These are phyloP conservation scores for Vidua chalybeata DNA, from an alignment of 2,113 vertebrate genomes.

Conservation along the genomic window DNA sequence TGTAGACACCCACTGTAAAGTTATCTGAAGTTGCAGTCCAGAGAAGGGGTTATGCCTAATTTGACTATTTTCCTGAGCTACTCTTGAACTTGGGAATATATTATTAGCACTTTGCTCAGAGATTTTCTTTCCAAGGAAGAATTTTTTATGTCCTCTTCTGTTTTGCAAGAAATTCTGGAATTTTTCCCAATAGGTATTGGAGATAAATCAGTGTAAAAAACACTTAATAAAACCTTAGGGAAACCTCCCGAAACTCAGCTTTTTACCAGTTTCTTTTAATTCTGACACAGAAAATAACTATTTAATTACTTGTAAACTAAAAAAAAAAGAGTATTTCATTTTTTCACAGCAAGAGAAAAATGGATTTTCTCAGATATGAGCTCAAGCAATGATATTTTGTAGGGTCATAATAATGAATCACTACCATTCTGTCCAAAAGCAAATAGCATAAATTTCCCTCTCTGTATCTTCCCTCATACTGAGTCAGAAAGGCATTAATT, in stretches of 20 bases:
- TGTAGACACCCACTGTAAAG: not conserved
- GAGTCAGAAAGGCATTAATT: constrained; percentile 36
- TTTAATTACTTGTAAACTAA: constrained; percentile 20
- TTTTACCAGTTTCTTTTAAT: not conserved
- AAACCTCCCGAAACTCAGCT: not conserved
- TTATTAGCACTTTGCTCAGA: not conserved
- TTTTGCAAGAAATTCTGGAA: not conserved
- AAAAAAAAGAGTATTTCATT: not conserved
- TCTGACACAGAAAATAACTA: not conserved
- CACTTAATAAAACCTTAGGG: not conserved
- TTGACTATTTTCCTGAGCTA: not conserved
- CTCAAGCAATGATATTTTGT: constrained; percentile 14
- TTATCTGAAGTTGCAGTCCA: not conserved
- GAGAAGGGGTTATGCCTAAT: not conserved
- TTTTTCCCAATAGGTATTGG: not conserved
- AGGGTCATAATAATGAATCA: constrained; percentile 42
- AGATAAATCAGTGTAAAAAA: not conserved
- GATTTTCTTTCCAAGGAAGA: not conserved
- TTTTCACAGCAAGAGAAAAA: constrained; percentile 35
- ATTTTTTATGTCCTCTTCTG: not conserved
- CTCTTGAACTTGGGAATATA: not conserved
- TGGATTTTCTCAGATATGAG: not conserved
- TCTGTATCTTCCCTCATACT: not conserved
- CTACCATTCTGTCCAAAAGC: constrained; percentile 19
- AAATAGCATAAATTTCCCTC: constrained; percentile 22